These are phyloP conservation scores for Lamprologus lemairii DNA, from an alignment of 2,113 vertebrate species.

Conservation along the genomic window DNA sequence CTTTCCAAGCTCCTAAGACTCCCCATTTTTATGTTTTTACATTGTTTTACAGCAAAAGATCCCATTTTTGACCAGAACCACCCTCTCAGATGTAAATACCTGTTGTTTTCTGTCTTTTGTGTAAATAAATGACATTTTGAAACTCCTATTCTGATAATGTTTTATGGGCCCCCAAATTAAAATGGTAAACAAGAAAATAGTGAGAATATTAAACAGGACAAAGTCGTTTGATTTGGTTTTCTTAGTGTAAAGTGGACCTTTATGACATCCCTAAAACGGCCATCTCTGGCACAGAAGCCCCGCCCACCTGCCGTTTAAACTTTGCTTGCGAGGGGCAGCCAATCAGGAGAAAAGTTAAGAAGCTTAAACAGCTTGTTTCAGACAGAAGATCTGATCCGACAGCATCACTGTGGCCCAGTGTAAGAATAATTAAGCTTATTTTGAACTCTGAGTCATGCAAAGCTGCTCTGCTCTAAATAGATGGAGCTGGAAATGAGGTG, in stretches of 20 bases:
- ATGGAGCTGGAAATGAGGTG: neutral
- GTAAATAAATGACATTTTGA: neutral
- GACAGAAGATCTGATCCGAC: neutral
- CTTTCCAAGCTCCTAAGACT: neutral
- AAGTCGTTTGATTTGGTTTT: rapidly evolving
- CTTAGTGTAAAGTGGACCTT: neutral
- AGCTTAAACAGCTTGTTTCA: neutral
- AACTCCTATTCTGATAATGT: neutral
- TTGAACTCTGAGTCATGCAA: neutral
- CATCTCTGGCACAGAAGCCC: rapidly evolving
- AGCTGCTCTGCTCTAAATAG: neutral
- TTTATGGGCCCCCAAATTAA: neutral
- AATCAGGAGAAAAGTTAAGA: neutral
- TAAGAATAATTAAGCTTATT: neutral
- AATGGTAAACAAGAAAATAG: rapidly evolving
- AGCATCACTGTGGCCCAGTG: neutral
- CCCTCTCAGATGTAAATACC: neutral
- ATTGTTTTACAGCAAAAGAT: neutral
- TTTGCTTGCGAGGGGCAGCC: rapidly evolving
- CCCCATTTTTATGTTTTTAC: neutral
- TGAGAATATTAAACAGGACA: neutral
- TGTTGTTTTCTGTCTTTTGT: neutral
- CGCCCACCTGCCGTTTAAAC: neutral
- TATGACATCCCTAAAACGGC: neutral
- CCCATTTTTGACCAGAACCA: neutral